Conservation (phyloP, 2,888 invertebrate genomes). For the Cryptosula pallasiana region DNA sequence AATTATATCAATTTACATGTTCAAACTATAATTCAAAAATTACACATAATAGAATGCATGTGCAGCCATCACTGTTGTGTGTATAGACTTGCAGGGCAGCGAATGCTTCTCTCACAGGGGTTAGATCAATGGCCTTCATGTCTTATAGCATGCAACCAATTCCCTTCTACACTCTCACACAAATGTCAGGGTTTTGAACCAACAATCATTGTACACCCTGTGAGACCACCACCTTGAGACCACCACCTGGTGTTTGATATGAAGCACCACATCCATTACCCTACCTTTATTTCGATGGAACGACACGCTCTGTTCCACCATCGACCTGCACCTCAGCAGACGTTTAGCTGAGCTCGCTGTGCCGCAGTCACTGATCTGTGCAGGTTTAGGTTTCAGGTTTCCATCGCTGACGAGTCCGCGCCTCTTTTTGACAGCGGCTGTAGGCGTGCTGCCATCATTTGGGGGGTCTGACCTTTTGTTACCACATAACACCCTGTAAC, state of each 20-base stretch:
- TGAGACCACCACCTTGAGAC: too few relatives aligned
- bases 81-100: too few relatives aligned
- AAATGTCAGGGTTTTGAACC: too few relatives aligned
- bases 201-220: too few relatives aligned
- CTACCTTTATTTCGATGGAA: not conserved
- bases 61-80: not conserved
- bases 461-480: slow-evolving; percentile 7
- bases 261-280: too few relatives aligned
- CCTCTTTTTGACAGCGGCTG: slow-evolving; percentile 3
- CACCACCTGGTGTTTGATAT: too few relatives aligned
- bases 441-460: not conserved
- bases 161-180: too few relatives aligned
- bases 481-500: not conserved
- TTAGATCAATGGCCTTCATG: too few relatives aligned
- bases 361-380: not conserved
- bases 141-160: too few relatives aligned
- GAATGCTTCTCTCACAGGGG: too few relatives aligned
- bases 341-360: not conserved
- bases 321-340: slow-evolving; percentile 24
- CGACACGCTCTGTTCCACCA: slow-evolving; percentile 26
- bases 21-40: not conserved
- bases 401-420: not conserved
- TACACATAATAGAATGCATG: not conserved
- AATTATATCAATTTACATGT: not conserved
- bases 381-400: not conserved